Evolutionary conservation across 2,888 invertebrate species (phyloP), one percentile per base, ranked within the genome.

Genomic region (Cancer borealis): DNA sequence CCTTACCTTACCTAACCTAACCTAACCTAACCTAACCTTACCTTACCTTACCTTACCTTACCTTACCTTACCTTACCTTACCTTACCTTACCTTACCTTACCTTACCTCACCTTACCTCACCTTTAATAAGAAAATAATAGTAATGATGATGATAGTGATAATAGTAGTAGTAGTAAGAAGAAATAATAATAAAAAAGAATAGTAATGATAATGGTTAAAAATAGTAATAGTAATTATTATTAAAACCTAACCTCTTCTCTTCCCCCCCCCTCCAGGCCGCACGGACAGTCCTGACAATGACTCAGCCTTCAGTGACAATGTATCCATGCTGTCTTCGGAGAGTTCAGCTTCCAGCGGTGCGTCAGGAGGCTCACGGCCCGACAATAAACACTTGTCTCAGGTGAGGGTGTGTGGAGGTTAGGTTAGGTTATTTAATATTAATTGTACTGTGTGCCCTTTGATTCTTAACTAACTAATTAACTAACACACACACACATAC

Each of bases 221-320:
- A n/a, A n/a, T n/a, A n/a, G n/a, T n/a, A n/a, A n/a, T n/a, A n/a
- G n/a, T n/a, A n/a, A n/a, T n/a, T n/a, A n/a, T n/a, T n/a, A n/a
- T n/a, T n/a, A n/a, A n/a, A n/a, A 46, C 4, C 21, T 17, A 45
- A 21, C 14, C 46, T 21, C 12, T 10, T 10, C 49, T 54, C 17
- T n/a, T 26, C 6, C 45, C 73, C 45, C 17, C 12, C 30, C 30
- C 88, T 49, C 26, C 92, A 93, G 93, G 95, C 21, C 92, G 96
- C 96, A 98, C 98, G 21, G 99, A 99, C 96, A 99, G 99, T 93
- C 99, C 99, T 0, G 99, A 99, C 97, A 99, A 99, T 97, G 99
- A 99, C 97, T 99, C 99, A 17, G 99, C 99, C 26, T 99, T 99
- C 97, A 99, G 99, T 96, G 99, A 99, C 97, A 99, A 99, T 95